Base-by-base conservation (phyloP, 2,888 invertebrate genomes). In the Anarsia innoxiella region DNA sequence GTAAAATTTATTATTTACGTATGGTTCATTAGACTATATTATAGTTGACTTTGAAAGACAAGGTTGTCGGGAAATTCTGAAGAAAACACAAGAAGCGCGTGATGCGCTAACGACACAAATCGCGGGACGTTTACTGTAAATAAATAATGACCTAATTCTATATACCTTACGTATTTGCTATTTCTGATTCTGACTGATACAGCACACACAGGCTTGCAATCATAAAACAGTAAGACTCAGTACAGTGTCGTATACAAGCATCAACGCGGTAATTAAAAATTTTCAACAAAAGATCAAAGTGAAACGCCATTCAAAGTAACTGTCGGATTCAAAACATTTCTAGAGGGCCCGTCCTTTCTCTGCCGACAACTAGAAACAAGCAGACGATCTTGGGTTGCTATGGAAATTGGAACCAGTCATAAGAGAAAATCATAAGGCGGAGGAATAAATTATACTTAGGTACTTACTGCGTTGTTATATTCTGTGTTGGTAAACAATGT, bases 101-200 rank as follows among this genome's bases (percentile, higher is more conserved):
- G 60, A 64, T 61, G 59, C 59, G 64, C 59, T 59, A 58, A 63
- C 59, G 58, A 64, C 66, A 59, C 53, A 55, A 58, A 58, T 52
- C 64, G 59, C 60, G 56, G 58, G 34, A 34, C 59, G 66, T 57
- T 65, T 61, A 70, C 76, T 73, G 72, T 76, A 80, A 83, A 82
- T 83, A 82, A 77, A 75, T 75, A 80, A 75, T 84, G 83, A 83
- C 67, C 83, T 83, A 83, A 83, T 82, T 78, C 73, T 79, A 72
- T 61, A 49, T 58, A 57, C 59, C 58, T 59, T 53, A 47, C 56
- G 61, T 62, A 59, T 63, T 58, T 40, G 69, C 74, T 80, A 82
- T 80, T 82, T 78, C 61, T 61, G 71, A 66, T 45, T 54, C 35
- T 35, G 70, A 68, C 65, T 57, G 59, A 56, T 51, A 59, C 32